Evolutionary conservation across 2,888 invertebrate genomes (phyloP).

Genomic region (Trachelus iudaicus): DNA sequence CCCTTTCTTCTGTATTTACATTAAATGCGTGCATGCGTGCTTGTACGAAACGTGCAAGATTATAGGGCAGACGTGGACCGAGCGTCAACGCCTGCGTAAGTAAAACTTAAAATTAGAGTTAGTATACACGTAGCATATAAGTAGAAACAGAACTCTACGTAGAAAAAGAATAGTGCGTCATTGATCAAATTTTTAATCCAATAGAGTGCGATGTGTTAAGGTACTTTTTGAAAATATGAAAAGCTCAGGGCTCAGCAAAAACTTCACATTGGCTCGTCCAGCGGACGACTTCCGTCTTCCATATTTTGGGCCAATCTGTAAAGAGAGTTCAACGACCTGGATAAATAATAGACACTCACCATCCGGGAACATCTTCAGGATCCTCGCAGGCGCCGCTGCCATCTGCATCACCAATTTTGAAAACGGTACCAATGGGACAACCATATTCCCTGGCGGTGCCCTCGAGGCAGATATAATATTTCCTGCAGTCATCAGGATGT

Average conservation of each 20-base stretch:
- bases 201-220: not conserved
- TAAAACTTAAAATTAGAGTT: not conserved
- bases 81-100: not conserved
- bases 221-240: not conserved
- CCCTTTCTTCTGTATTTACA: not conserved
- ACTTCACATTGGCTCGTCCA: not conserved
- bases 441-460: constrained; percentile 93
- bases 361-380: constrained; percentile 95
- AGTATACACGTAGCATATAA: not conserved
- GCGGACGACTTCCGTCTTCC: not conserved
- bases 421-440: constrained; percentile 95
- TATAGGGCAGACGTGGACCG: not conserved
- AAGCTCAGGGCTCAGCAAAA: not conserved
- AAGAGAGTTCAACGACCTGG: not conserved
- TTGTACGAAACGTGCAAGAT: not conserved
- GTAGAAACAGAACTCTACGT: not conserved
- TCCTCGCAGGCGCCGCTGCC: constrained; percentile 94
- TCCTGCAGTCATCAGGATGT: constrained; percentile 93
- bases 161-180: not conserved
- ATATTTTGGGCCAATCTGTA: not conserved
- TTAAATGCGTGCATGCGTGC: not conserved
- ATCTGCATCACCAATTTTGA: constrained; percentile 92
- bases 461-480: constrained; percentile 94
- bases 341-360: constrained; percentile 74
- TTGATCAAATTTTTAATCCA: not conserved